A percentile compares a stretch with the other conserved stretches of the same genome.
phyloP scores from a whole-genome alignment of 2,888 invertebrate species.

The Dynastes grantii region DNA sequence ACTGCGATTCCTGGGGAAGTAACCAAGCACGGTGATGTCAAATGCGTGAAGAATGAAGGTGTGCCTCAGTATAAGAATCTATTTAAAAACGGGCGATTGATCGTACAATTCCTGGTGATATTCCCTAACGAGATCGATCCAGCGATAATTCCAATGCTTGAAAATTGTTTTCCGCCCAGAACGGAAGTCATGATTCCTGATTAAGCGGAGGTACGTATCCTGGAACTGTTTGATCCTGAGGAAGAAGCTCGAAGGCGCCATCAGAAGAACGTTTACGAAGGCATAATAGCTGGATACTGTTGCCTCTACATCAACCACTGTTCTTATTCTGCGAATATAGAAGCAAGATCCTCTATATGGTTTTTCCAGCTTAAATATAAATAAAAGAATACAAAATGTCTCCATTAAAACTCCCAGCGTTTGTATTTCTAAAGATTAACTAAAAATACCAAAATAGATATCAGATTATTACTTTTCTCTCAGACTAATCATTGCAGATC shows the following conservation, averaged over 20 bases:
- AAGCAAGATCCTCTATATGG: too few relatives aligned
- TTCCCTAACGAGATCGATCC: conserved; percentile 85
- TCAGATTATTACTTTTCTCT: too few relatives aligned
- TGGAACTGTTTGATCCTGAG: conserved; percentile 86
- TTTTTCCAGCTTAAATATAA: too few relatives aligned
- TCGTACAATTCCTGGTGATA: conserved; percentile 92
- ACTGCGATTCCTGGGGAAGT: conserved; percentile 91
- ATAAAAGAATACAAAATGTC: too few relatives aligned
- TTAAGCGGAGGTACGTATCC: conserved; percentile 81
- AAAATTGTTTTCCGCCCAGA: conserved; percentile 85
- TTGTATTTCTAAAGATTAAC: too few relatives aligned
- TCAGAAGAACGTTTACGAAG: conserved; percentile 81
- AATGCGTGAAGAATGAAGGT: conserved; percentile 92
- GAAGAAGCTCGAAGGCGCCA: conserved; percentile 80
- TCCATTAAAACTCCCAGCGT: too few relatives aligned
- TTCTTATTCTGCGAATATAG: too few relatives aligned
- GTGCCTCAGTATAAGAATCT: conserved; percentile 97
- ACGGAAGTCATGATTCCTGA: conserved; percentile 82
- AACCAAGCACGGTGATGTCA: conserved; percentile 89
- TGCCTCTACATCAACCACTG: too few relatives aligned
- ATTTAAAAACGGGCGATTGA: conserved; percentile 89
- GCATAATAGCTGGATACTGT: too few relatives aligned
- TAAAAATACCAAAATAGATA: too few relatives aligned
- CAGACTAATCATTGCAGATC: too few relatives aligned
- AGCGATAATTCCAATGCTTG: conserved; percentile 82